Conservation (phyloP, 2,797 vertebrate species). For the Sphenopsis melanotis region DNA sequence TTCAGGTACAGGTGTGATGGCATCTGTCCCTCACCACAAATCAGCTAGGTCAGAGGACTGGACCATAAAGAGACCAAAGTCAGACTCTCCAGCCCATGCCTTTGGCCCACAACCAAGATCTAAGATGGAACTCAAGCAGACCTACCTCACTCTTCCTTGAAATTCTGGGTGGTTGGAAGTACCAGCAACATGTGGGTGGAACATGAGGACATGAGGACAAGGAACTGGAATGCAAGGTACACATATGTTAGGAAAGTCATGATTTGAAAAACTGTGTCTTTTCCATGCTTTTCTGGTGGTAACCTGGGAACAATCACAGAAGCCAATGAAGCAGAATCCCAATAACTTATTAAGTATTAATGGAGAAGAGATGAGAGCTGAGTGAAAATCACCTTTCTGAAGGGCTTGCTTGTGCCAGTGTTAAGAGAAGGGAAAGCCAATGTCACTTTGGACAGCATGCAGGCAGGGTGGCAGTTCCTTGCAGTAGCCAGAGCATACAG, state of each 20-base stretch:
- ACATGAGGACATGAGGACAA: background rate
- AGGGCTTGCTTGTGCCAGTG: background rate
- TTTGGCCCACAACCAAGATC: background rate
- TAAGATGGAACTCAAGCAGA: background rate
- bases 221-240: background rate
- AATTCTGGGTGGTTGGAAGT: background rate
- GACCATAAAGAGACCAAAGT: background rate
- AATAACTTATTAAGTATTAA: background rate
- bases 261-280: background rate
- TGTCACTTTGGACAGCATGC: rapidly evolving
- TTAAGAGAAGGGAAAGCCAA: background rate
- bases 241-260: background rate
- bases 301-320: background rate
- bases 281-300: background rate
- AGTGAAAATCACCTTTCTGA: background rate
- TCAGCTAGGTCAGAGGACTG: background rate
- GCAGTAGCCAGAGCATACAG: background rate
- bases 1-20: background rate
- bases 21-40: background rate
- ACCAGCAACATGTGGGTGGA: background rate
- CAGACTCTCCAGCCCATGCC: background rate
- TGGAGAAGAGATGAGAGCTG: background rate
- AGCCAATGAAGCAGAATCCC: background rate
- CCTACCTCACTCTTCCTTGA: background rate
- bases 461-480: background rate